Conservation (phyloP, 2,888 invertebrate genomes). For the Hofmannophila pseudospretella region DNA sequence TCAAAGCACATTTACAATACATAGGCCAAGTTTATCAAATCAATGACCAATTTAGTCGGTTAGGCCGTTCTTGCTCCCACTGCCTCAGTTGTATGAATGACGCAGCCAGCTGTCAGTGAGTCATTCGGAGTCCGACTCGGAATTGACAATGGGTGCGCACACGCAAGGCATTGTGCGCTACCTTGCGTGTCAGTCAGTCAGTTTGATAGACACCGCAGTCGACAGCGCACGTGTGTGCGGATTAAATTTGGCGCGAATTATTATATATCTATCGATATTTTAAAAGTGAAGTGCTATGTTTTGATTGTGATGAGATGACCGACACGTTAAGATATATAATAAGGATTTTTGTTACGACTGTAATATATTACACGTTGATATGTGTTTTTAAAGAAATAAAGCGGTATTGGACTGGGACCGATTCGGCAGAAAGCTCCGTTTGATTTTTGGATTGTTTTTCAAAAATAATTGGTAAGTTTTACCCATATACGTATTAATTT, state of each 20-base stretch:
- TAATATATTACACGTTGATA: constrained; percentile 55
- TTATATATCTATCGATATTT: constrained; percentile 5
- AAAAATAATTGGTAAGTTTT: constrained; percentile 16
- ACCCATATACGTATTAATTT: no score
- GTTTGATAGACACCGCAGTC: constrained; percentile 40
- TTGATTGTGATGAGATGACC: constrained; percentile 71
- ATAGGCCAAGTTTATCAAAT: no score
- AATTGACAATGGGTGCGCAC: constrained; percentile 12
- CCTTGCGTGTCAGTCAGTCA: constrained; percentile 39
- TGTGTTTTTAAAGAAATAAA: constrained; percentile 58
- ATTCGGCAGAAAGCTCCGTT: constrained; percentile 14
- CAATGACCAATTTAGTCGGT: no score
- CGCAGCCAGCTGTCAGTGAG: constrained; percentile 63
- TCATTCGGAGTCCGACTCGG: constrained; percentile 33
- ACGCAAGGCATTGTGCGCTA: constrained; percentile 48
- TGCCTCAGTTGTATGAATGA: no score
- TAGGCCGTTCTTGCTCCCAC: no score
- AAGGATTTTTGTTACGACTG: constrained; percentile 49
- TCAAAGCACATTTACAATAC: no score
- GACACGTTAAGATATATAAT: constrained; percentile 51
- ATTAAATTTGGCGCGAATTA: constrained; percentile 30
- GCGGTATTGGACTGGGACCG: constrained; percentile 45
- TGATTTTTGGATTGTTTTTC: constrained; percentile 10
- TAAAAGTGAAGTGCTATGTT: constrained; percentile 14
- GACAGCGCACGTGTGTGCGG: constrained; percentile 26